Base-by-base conservation (phyloP, 2,888 invertebrate species). In the Euplagia quadripunctaria region DNA sequence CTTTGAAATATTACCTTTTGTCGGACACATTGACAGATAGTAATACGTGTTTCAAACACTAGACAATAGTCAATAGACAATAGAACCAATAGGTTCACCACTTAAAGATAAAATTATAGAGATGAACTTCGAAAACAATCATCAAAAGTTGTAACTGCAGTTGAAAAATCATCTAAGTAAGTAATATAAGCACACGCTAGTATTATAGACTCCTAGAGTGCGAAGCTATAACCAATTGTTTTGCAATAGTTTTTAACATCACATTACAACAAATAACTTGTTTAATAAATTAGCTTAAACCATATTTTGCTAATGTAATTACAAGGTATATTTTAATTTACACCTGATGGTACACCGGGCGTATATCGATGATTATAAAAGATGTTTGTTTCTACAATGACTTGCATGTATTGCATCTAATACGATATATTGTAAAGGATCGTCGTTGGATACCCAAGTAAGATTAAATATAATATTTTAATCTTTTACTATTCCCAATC, bases 371-470 rank as follows among this genome's bases (percentile, higher is more conserved):
- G 79, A 84, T 86, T 82, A 78, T 73, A 80, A 77, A 83, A 84
- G 81, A 89, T 92, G 90, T 93, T 89, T 90, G 87, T 88, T 89
- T 89, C 86, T 82, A 89, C 86, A 85, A 88, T 86, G 86, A 87
- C 82, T 87, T 94, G 94, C 94, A 94, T 94, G 94, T 91, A 86
- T 86, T 82, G 90, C 90, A 87, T 89, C 85, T 85, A 82, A 82
- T 85, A 84, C 82, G 75, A 86, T 88, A 85, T 83, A 85, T 88
- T 93, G 91, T 93, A 89, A 93, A 93, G 94, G 95, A 96, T 95
- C 95, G 95, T 96, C 95, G 95, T 94, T 93, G 95, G 95, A 95
- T 89, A 91, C 90, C 91, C 95, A 94, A 95, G 95, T 95, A 94
- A 96, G 95, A 93, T 91, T 91, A 89, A 91, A 92, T 88, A 88